Base-by-base conservation (phyloP, 37 sponge, comb jelly and placozoan species). In the Aphrocallistes beatrix region DNA sequence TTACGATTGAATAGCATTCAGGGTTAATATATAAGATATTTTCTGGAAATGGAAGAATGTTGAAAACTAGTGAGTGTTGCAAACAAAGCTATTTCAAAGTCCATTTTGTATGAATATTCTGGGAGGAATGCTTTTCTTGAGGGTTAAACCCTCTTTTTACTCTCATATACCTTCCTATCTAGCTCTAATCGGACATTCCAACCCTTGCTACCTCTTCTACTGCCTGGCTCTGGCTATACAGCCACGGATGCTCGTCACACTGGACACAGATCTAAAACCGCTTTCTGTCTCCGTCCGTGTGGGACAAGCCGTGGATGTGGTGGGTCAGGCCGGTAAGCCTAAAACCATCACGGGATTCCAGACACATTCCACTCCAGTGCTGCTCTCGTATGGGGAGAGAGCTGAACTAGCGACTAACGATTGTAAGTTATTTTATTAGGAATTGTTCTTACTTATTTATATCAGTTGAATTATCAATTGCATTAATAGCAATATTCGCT, bases 251-350 rank as follows among this genome's bases (percentile, higher is more conserved):
- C 82, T 97, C 32, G 94, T 94, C 40, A 93, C 95, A 0, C 91
- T 94, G 36, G 91, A 93, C 81, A 92, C 91, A 36, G 88, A 90
- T 25, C 90, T 97, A 25, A 83, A 51, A 38, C 90, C 93, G 37
- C 89, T 97, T 16, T 51, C 91, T 32, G 99, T 97, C 21, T 89
- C 84, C n/a, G 99, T 97, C 28, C 87, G 99, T 75, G 99, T 97
- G 1, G 99, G 99, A 28, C 99, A 97, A 90, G 94, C 94, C 13
- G 97, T 97, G 30, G 97, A 94, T 83, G 91, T 94, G 50, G 97
- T 97, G 1, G 94, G 94, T 0, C 93, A 94, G 83, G 94, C 94
- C 17, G 97, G 94, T 0, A 93, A 97, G 84, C 94, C 94, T 23
- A 94, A 93, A 86, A 89, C 89, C 82, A 94, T 97, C 51, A 94